A percentile compares a stretch with the other conserved stretches of the same genome.
Conservation (phyloP, 2,797 vertebrate species). For the Clarias laeviceps region DNA sequence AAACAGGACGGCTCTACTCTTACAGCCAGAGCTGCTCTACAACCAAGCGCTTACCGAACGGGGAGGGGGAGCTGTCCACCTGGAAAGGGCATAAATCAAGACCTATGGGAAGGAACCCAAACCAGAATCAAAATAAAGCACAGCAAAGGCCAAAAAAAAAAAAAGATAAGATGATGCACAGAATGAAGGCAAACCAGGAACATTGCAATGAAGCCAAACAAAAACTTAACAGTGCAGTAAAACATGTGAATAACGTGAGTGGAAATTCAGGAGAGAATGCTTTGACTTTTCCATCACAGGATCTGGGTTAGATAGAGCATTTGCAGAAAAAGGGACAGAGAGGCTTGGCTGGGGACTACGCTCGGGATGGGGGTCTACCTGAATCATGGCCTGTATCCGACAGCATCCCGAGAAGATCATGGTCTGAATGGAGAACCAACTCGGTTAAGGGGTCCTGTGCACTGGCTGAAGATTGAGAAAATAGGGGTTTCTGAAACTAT, state of each 20-base stretch:
- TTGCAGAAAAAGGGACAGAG: slow-evolving; percentile 26
- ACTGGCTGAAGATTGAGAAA: slow-evolving; percentile 73
- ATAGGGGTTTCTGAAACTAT: slow-evolving; percentile 50
- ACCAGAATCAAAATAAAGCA: slow-evolving; percentile 57
- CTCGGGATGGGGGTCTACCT: slow-evolving; percentile 65
- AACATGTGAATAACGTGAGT: slow-evolving; percentile 23
- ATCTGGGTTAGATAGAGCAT: slow-evolving; percentile 24
- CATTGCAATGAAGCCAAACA: slow-evolving; percentile 8
- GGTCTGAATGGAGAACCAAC: slow-evolving; percentile 90
- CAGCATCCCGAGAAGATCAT: slow-evolving; percentile 92
- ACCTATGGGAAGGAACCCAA: slow-evolving; percentile 91
- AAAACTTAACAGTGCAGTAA: slow-evolving; percentile 21
- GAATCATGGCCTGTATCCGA: slow-evolving; percentile 82
- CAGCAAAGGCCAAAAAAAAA: slow-evolving; percentile 27
- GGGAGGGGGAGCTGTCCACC: slow-evolving; percentile 88
- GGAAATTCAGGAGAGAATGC: slow-evolving; percentile 16
- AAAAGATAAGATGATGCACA: slow-evolving; percentile 47
- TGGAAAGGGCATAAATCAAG: slow-evolving; percentile 96
- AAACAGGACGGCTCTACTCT: slow-evolving; percentile 70
- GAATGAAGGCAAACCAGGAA: slow-evolving; percentile 50
- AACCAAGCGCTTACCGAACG: slow-evolving; percentile 89
- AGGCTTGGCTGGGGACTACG: slow-evolving; percentile 25
- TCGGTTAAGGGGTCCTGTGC: slow-evolving; percentile 86
- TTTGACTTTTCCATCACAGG: slow-evolving; percentile 25
- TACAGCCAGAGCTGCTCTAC: slow-evolving; percentile 70